Evolutionary conservation across 2,797 vertebrate genomes (phyloP).

Genomic region (Sebastes hopkinsi): DNA sequence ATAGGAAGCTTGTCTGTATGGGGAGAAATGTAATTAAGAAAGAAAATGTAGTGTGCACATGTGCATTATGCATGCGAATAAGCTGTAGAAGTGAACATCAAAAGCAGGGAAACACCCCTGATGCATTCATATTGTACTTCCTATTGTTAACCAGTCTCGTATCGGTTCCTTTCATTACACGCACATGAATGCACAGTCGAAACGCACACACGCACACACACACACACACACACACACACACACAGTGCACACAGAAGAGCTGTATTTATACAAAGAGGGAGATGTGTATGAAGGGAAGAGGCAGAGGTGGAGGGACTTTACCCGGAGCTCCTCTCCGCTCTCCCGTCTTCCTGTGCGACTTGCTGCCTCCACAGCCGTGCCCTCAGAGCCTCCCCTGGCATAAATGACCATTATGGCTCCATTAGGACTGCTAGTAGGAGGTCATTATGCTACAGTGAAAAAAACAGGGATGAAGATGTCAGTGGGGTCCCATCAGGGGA

Average conservation of each 20-base stretch:
- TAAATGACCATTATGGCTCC: slow-evolving; percentile 83
- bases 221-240: slow-evolving; percentile 18
- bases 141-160: slow-evolving; percentile 69
- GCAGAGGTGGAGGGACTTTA: slow-evolving; percentile 47
- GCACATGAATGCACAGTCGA: slow-evolving; percentile 42
- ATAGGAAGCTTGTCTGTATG: slow-evolving; percentile 47
- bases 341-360: slow-evolving; percentile 61
- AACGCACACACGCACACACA: slow-evolving; percentile 18
- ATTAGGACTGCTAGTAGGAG: slow-evolving; percentile 78
- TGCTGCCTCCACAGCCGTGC: slow-evolving; percentile 69
- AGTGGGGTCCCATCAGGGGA: slow-evolving; percentile 71
- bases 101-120: slow-evolving; percentile 60
- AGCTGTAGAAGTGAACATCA: slow-evolving; percentile 60
- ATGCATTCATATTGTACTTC: slow-evolving; percentile 59
- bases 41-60: slow-evolving; percentile 59
- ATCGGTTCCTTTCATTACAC: slow-evolving; percentile 61
- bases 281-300: slow-evolving; percentile 42
- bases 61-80: slow-evolving; percentile 65
- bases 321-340: slow-evolving; percentile 48
- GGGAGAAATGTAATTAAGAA: slow-evolving; percentile 67
- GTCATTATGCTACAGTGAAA: slow-evolving; percentile 78
- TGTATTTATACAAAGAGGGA: slow-evolving; percentile 53
- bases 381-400: slow-evolving; percentile 75
- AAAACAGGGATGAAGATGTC: slow-evolving; percentile 75
- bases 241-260: slow-evolving; percentile 23